Evolutionary conservation across 2,888 invertebrate genomes (phyloP), one percentile per base, ranked within the genome.

Genomic region (Caenorhabditis sp.): DNA sequence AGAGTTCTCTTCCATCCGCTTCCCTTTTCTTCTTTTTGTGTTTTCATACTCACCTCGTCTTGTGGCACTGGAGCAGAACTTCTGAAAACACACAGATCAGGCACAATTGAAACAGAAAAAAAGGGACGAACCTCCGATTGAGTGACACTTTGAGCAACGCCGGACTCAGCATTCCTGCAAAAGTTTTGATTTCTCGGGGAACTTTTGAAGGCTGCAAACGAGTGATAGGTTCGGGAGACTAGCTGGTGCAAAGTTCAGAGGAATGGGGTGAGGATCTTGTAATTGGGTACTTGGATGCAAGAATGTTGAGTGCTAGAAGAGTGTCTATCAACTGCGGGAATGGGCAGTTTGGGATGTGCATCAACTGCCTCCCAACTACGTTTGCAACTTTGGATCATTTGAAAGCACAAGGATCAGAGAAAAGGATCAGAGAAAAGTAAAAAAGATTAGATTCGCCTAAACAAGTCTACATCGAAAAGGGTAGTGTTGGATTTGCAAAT

Each of bases 151-250:
- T 77, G 53, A 77, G 71, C 55, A 77, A 43, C 35, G 76, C 76
- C n/a, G 76, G 76, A 43, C 76, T 77, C 61, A 77, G 65, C 76
- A 77, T 77, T 77, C 50, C 63, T 70, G 70, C 70, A 70, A 70
- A 70, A 53, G 27, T 50, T n/a, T 24, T 37, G 43, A 41, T 52
- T 48, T 66, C 39, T 66, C 26, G 46, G 17, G 39, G 27, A 53
- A 52, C 39, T 52, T 45, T 59, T 46, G 74, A 45, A 50, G 41
- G 50, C n/a, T n/a, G 55, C 35, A 35, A 32, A 58, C 22, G 52
- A 50, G 50, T 39, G 68, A 61, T 30, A 35, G 13, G n/a, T n/a
- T n/a, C 11, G 32, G 46, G 26, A n/a, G 27, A 55, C 17, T 48
- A 63, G 52, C 43, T 41, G 43, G 46, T 15, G 53, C 32, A 30